Evolutionary conservation across 2,797 vertebrate species (phyloP).

Genomic region (Rhyacichthys aspro): DNA sequence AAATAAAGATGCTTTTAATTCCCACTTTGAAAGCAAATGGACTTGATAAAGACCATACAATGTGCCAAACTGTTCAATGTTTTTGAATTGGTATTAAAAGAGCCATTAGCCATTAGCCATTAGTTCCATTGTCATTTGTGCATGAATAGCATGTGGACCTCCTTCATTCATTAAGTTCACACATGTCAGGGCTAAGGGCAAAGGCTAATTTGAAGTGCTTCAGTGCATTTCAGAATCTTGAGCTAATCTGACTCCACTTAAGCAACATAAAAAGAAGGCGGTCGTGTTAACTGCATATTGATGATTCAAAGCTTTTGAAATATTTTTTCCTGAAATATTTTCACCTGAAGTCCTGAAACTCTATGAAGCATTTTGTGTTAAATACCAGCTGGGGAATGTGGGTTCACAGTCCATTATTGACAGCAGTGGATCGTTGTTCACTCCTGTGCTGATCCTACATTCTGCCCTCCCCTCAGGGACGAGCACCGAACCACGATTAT

Average conservation of each 20-base stretch:
- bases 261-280: not conserved
- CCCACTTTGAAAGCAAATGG: conserved; percentile 4
- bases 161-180: conserved; percentile 3
- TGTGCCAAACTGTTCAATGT: not conserved
- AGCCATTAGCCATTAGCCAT: no score
- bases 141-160: conserved; percentile 1
- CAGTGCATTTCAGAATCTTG: conserved; percentile 1
- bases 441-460: not conserved
- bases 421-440: conserved; percentile 1
- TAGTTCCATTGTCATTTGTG: not conserved
- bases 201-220: conserved; percentile 1
- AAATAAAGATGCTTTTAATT: no score
- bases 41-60: conserved; percentile 1
- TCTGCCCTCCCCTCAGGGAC: conserved; percentile 13
- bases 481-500: conserved; percentile 10
- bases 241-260: conserved; percentile 11
- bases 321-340: conserved; percentile 1
- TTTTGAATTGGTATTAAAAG: not conserved
- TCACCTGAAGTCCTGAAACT: not conserved
- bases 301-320: conserved; percentile 1
- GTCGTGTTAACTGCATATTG: not conserved
- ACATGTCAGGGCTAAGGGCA: conserved; percentile 8
- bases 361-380: not conserved
- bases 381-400: conserved; percentile 4
- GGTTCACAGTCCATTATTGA: conserved; percentile 7